Conservation (phyloP, 64 coral and sea anemone species). For the Orbicella faveolata region DNA sequence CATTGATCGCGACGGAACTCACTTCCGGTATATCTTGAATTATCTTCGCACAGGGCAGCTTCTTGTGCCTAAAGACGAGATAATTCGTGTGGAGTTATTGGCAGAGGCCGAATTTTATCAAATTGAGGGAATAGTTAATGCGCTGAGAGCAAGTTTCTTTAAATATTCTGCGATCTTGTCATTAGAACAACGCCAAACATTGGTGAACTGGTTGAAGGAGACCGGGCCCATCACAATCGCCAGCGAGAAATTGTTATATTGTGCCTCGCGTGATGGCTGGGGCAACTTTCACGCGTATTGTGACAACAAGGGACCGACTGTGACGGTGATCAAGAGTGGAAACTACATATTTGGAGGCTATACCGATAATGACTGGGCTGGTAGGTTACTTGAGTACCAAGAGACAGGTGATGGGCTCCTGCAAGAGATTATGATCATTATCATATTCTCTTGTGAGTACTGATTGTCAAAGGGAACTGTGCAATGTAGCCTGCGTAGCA, state of each 20-base stretch:
- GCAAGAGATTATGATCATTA: too few species aligned
- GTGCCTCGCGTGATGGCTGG: conserved; percentile 21
- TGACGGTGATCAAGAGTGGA: conserved; percentile 2
- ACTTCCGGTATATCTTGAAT: conserved; percentile 46
- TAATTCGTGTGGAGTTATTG: background rate
- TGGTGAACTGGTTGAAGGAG: background rate
- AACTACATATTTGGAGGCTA: conserved; percentile 23
- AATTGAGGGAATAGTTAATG: background rate
- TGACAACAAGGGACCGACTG: conserved; percentile 16
- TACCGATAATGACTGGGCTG: too few species aligned
- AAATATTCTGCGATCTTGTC: conserved; percentile 6
- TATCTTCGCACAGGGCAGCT: conserved; percentile 43
- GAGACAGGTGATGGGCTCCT: too few species aligned
- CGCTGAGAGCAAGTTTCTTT: background rate
- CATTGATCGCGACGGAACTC: conserved; percentile 44
- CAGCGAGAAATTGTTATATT: background rate
- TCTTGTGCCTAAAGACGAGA: background rate
- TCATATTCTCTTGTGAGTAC: too few species aligned
- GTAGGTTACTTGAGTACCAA: too few species aligned
- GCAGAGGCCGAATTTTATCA: conserved; percentile 34
- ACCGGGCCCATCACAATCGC: background rate
- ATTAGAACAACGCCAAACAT: background rate
- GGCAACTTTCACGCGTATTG: background rate
- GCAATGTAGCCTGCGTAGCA: too few species aligned
- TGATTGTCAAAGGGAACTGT: too few species aligned